Evolutionary conservation across 1,140 invertebrate genomes (phyloP), one percentile per base, ranked within the genome.

Genomic region (Onthophagus taurus): DNA sequence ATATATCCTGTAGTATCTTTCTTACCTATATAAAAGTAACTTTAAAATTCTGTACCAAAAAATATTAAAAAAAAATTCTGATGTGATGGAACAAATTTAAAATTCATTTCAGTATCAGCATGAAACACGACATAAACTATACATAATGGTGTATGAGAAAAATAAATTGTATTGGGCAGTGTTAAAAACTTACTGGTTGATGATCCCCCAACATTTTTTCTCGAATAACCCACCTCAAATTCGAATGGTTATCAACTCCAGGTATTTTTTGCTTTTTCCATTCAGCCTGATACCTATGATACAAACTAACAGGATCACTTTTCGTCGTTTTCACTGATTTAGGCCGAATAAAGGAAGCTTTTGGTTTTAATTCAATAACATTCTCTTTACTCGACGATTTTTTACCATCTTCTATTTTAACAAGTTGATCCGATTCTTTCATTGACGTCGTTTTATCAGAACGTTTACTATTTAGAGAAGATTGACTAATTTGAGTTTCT

Each of bases 201-300:
- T n/a, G 56, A 20, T 52, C 55, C 7, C 71, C 70, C 34, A 77
- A 54, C 64, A 77, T 70, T 54, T 70, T 74, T 50, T 74, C 70
- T 37, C 76, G 65, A 9, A 77, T 62, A 33, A 69, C 63, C 77
- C 78, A 82, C 43, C 83, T 71, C 9, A 83, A 49, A 34, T 76
- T 72, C 0, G 68, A 55, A 45, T 72, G 71, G 29, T 69, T 64
- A 48, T 76, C 74, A 63, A 82, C 78, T 16, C 81, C 82, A 3
- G 82, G 83, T 21, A 85, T 53, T 53, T 76, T 77, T 31, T 81
- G 74, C 53, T 78, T 74, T n/a, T 74, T 72, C 83, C 83, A 87
- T 50, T 78, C 66, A 29, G 73, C 67, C 55, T 80, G 74, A 56
- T 85, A 87, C 47, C 82, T 76, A 36, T 85, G 81, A 58, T 85